These are phyloP conservation scores for Eilema caniola DNA, from an alignment of 2,888 invertebrate species.

Conservation along the genomic window DNA sequence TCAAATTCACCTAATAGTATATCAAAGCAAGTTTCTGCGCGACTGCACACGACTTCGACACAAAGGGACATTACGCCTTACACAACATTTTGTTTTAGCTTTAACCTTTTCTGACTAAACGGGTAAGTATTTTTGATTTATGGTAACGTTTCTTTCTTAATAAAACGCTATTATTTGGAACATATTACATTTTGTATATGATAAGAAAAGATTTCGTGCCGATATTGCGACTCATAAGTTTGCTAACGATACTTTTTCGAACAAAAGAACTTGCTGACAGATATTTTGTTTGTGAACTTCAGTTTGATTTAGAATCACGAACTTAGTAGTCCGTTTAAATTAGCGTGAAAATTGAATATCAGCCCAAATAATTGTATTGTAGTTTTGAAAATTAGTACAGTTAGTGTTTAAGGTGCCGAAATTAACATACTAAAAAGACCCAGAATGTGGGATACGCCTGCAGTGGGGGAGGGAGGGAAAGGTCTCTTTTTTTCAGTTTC, in stretches of 20 bases:
- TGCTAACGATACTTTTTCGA: not conserved
- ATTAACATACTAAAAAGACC: no score
- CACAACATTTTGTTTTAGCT: not conserved
- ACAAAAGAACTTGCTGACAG: not conserved
- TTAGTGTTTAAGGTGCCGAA: no score
- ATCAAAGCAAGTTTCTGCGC: not conserved
- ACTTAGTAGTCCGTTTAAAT: no score
- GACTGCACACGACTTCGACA: not conserved
- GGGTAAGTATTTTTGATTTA: slow-evolving; percentile 8
- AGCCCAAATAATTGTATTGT: no score
- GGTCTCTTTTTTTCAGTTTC: no score
- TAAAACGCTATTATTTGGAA: slow-evolving; percentile 17
- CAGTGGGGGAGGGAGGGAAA: no score
- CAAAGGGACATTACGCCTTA: slow-evolving; percentile 9
- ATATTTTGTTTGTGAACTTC: slow-evolving; percentile 20
- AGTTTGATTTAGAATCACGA: not conserved
- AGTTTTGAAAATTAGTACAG: no score
- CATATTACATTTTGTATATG: slow-evolving; percentile 7
- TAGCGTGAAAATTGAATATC: no score
- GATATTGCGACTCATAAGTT: not conserved
- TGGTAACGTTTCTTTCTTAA: slow-evolving; percentile 16
- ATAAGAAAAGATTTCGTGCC: slow-evolving; percentile 11
- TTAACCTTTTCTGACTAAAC: not conserved
- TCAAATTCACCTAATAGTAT: not conserved
- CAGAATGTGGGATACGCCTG: no score